Evolutionary conservation across 2,113 vertebrate species (phyloP).

Genomic region (Halichoerus grypus): DNA sequence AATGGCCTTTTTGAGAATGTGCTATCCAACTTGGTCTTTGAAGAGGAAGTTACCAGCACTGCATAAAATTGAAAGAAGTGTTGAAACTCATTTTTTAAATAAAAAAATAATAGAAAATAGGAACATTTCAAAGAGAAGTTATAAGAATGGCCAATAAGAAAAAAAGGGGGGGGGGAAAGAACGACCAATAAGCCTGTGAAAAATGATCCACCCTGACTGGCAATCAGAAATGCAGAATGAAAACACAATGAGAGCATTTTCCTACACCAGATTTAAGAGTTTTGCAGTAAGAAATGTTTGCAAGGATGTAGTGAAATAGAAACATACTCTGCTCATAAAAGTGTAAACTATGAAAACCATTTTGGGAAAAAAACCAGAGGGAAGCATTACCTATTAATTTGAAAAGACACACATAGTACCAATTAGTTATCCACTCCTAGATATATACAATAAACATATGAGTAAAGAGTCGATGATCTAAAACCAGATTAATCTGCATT

Average conservation of each 20-base stretch:
- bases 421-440: background rate
- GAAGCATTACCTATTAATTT: background rate
- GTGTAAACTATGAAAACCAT: background rate
- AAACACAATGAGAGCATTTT: background rate
- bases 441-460: background rate
- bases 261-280: background rate
- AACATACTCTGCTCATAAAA: background rate
- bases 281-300: background rate
- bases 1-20: background rate
- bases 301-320: conserved; percentile 3
- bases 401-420: background rate
- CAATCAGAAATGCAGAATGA: conserved; percentile 38
- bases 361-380: background rate
- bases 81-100: background rate
- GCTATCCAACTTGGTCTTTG: background rate
- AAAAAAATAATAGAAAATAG: background rate
- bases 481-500: background rate
- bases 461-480: background rate
- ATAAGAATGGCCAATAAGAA: background rate
- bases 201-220: background rate
- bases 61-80: background rate
- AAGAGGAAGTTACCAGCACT: background rate
- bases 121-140: conserved; percentile 20
- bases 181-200: background rate
- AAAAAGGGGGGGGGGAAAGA: accelerated